Percentiles rank a stretch among this genome's conserved stretches.
Conservation (phyloP, 2,113 vertebrate species). For the Pogona vitticeps region DNA sequence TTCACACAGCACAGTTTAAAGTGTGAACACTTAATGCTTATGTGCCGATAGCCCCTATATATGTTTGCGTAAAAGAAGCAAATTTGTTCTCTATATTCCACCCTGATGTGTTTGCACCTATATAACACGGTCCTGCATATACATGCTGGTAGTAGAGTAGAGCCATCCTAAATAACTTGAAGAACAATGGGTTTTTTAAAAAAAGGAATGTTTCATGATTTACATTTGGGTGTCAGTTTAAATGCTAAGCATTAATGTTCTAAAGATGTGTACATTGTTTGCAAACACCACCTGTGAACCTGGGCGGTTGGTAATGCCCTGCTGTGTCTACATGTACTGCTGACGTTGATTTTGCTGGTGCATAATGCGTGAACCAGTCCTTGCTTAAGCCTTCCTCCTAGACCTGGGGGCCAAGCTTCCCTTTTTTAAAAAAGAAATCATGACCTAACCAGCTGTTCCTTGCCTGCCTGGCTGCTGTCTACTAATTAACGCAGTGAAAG, state of each 20-base stretch:
- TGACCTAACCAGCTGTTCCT: not conserved
- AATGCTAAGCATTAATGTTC: not conserved
- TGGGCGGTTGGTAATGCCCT: not conserved
- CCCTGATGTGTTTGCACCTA: not conserved
- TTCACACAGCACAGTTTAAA: not conserved
- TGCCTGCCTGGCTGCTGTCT: not conserved
- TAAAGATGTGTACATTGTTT: not conserved
- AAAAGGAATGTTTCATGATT: not conserved
- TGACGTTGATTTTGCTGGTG: not conserved
- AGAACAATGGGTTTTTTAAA: too few relatives aligned
- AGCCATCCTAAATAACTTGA: not conserved
- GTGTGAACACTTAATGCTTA: too few relatives aligned
- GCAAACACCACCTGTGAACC: not conserved
- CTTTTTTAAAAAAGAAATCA: not conserved
- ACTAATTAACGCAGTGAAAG: not conserved
- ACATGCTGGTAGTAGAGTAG: not conserved
- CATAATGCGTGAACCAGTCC: not conserved
- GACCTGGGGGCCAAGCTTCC: not conserved
- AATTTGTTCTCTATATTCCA: not conserved
- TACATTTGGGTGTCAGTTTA: not conserved
- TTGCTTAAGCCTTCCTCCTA: not conserved
- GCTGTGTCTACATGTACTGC: too few relatives aligned
- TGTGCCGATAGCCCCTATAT: too few relatives aligned
- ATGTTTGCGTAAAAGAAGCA: not conserved
- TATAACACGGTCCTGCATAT: not conserved